A percentile compares a stretch with the other conserved stretches of the same genome.
Evolutionary conservation across 53 echinoderm and acorn worm species (phyloP).

Genomic region (Patiria pectinifera): DNA sequence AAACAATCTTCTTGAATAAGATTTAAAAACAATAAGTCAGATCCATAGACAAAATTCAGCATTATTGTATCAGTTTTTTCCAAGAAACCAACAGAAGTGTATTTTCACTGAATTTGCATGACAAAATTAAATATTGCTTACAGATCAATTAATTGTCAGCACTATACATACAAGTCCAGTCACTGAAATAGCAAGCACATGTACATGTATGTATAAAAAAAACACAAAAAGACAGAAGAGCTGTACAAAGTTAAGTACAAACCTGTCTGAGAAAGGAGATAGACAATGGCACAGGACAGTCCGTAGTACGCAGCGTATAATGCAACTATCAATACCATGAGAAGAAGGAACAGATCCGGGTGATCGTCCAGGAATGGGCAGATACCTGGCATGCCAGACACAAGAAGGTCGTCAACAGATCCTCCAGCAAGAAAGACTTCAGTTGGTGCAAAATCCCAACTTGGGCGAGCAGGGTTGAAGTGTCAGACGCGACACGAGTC

Average conservation of each 20-base stretch:
- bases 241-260: slow-evolving; percentile 12
- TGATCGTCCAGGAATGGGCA: slow-evolving; percentile 97
- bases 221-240: neutral
- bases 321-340: slow-evolving; percentile 76
- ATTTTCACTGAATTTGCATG: neutral
- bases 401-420: neutral
- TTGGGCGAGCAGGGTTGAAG: neutral
- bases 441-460: slow-evolving; percentile 29
- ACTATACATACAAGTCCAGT: too few species aligned
- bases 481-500: neutral
- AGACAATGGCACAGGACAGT: slow-evolving; percentile 70
- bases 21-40: too few species aligned
- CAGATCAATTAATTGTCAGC: too few species aligned
- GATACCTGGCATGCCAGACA: slow-evolving; percentile 74
- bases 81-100: neutral
- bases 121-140: too few species aligned
- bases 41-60: neutral
- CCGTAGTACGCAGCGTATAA: slow-evolving; percentile 78
- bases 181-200: too few species aligned
- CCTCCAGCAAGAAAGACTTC: slow-evolving; percentile 25
- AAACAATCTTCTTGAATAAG: too few species aligned
- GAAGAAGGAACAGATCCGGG: slow-evolving; percentile 91
- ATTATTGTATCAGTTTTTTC: neutral
- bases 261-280: slow-evolving; percentile 62
- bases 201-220: neutral